Evolutionary conservation across 2,113 vertebrate species (phyloP).

Genomic region (Circaetus cinerascens): DNA sequence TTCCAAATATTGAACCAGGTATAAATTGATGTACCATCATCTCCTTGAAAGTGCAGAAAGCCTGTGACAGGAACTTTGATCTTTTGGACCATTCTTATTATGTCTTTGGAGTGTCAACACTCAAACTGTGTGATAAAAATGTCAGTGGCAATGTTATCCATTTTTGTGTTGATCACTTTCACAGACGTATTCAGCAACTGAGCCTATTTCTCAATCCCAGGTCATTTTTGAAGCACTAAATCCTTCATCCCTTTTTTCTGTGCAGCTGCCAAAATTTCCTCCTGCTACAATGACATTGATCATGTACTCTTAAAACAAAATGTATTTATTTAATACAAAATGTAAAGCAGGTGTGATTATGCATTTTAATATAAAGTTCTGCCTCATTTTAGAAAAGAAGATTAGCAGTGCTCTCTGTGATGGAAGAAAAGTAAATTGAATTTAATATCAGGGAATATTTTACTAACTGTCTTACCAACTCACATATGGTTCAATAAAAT

Average conservation of each 20-base stretch:
- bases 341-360: not conserved
- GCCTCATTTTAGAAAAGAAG: not conserved
- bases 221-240: not conserved
- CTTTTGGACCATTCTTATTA: not conserved
- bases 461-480: not conserved
- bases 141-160: not conserved
- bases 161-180: conserved; percentile 31
- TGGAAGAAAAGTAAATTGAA: not conserved
- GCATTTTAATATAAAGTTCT: conserved; percentile 9
- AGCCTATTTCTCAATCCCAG: not conserved
- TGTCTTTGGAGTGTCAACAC: not conserved
- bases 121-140: conserved; percentile 30
- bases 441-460: not conserved
- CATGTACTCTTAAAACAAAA: not conserved
- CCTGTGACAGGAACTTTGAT: not conserved
- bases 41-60: conserved; percentile 3
- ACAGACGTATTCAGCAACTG: not conserved
- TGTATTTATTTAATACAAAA: not conserved
- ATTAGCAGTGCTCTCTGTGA: not conserved
- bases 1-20: conserved; percentile 6
- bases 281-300: not conserved
- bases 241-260: not conserved
- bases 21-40: not conserved
- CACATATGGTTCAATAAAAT: not conserved
- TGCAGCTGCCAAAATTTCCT: not conserved